A percentile compares a stretch with the other conserved stretches of the same genome.
Conservation (phyloP, 2,797 vertebrate species). For the Rhadinocentrus ornatus region DNA sequence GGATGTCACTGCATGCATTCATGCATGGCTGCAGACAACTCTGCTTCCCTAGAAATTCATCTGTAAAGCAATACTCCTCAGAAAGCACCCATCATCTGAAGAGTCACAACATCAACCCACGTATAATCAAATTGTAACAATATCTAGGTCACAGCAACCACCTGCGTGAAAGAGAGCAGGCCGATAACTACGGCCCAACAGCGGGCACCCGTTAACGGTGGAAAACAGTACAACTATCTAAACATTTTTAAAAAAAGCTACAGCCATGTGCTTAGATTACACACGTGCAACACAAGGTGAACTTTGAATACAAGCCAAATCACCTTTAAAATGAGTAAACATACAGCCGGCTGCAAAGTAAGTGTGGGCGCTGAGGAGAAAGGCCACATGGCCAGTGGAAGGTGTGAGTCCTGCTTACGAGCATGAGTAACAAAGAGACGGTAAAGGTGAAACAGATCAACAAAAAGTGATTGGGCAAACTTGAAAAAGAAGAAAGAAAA, state of each 20-base stretch:
- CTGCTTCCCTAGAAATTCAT: slow-evolving; percentile 36
- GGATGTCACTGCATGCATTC: slow-evolving; percentile 66
- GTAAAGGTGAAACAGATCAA: slow-evolving; percentile 57
- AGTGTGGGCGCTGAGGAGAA: slow-evolving; percentile 48
- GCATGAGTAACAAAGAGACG: slow-evolving; percentile 36
- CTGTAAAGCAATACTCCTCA: slow-evolving; percentile 42
- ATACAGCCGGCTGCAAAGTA: slow-evolving; percentile 38
- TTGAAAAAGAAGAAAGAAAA: slow-evolving; percentile 27
- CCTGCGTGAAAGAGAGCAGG: slow-evolving; percentile 44
- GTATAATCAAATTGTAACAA: slow-evolving; percentile 61
- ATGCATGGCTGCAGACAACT: slow-evolving; percentile 65
- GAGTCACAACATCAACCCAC: slow-evolving; percentile 44
- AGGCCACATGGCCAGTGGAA: slow-evolving; percentile 53
- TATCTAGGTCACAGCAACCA: slow-evolving; percentile 69
- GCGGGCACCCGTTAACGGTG: slow-evolving; percentile 46
- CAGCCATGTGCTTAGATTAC: slow-evolving; percentile 23
- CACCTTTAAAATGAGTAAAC: slow-evolving; percentile 41
- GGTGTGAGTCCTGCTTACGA: slow-evolving; percentile 39
- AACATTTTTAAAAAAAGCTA: slow-evolving; percentile 15
- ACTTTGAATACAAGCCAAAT: slow-evolving; percentile 35
- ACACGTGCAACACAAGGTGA: slow-evolving; percentile 16
- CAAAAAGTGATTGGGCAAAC: slow-evolving; percentile 31
- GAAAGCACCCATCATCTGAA: slow-evolving; percentile 37
- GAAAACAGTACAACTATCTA: slow-evolving; percentile 38
- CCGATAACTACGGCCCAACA: slow-evolving; percentile 53